phyloP scores from a whole-genome alignment of 2,113 vertebrate genomes.

The Dicentrarchus labrax region DNA sequence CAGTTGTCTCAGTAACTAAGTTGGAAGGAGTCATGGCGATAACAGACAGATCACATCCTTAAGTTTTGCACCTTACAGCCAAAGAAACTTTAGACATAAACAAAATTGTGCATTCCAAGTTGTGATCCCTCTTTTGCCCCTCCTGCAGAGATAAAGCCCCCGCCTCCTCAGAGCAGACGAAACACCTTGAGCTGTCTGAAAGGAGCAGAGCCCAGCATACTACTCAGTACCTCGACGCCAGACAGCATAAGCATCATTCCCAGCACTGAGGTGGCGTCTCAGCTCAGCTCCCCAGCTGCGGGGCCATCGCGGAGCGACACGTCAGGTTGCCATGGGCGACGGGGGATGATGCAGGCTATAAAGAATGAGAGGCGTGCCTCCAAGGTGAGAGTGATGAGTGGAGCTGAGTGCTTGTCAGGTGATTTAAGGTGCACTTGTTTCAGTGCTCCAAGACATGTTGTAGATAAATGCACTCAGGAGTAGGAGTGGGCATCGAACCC shows the following conservation, averaged over 20 bases:
- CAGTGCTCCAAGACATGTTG: neutral
- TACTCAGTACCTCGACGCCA: constrained; percentile 66
- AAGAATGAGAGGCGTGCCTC: constrained; percentile 97
- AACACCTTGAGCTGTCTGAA: constrained; percentile 89
- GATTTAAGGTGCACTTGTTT: constrained; percentile 1
- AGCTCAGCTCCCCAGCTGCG: constrained; percentile 88
- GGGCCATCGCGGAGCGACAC: constrained; percentile 79
- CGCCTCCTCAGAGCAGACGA: constrained; percentile 81
- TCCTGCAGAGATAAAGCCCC: constrained; percentile 83
- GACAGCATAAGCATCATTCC: constrained; percentile 89
- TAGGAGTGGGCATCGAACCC: too few species aligned
- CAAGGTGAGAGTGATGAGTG: constrained; percentile 81
- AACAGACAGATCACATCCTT: neutral
- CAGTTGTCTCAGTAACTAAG: neutral
- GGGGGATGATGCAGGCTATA: constrained; percentile 98
- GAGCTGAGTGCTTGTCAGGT: neutral
- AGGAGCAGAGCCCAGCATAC: constrained; percentile 75
- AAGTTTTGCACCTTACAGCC: neutral
- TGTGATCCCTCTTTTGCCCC: constrained; percentile 1
- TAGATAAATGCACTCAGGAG: neutral
- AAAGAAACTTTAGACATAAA: neutral
- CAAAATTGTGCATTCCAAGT: neutral
- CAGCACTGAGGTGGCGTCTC: constrained; percentile 86
- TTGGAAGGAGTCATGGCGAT: neutral
- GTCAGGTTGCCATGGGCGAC: constrained; percentile 84